A percentile compares a stretch with the other conserved stretches of the same genome.
phyloP scores from a whole-genome alignment of 1,140 invertebrate genomes.

The Drosophila chauvacae region DNA sequence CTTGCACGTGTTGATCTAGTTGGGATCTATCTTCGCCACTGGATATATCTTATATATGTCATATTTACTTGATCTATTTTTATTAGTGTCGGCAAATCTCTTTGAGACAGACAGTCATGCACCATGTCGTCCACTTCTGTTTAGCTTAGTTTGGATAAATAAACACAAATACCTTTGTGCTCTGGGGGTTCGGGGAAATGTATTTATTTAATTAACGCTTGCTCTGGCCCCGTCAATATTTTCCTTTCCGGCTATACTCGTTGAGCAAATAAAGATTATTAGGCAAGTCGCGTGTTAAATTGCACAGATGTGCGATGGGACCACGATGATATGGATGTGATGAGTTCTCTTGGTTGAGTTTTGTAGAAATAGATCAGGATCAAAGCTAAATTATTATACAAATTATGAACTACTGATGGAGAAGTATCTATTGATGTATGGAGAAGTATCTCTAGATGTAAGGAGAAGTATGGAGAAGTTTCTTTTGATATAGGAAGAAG shows the following conservation, averaged over 20 bases:
- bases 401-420: too few relatives aligned
- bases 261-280: constrained; percentile 65
- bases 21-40: not conserved
- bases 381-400: not conserved
- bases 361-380: not conserved
- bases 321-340: not conserved
- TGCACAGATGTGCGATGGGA: constrained; percentile 23
- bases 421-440: too few relatives aligned
- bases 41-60: constrained; percentile 2
- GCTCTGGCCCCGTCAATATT: constrained; percentile 55
- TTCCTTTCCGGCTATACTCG: constrained; percentile 29
- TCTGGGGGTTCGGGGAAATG: constrained; percentile 30
- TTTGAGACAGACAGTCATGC: constrained; percentile 16
- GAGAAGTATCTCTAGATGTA: too few relatives aligned
- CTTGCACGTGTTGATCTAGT: constrained; percentile 15
- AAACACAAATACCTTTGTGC: constrained; percentile 10
- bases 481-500: too few relatives aligned
- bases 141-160: constrained; percentile 18
- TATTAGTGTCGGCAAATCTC: constrained; percentile 32
- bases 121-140: constrained; percentile 14
- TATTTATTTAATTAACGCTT: constrained; percentile 66
- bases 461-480: not conserved
- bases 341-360: not conserved
- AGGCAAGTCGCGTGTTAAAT: constrained; percentile 61
- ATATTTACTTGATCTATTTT: constrained; percentile 14